phyloP scores from a whole-genome alignment of 2,888 invertebrate species.

The Cerastoderma edule region DNA sequence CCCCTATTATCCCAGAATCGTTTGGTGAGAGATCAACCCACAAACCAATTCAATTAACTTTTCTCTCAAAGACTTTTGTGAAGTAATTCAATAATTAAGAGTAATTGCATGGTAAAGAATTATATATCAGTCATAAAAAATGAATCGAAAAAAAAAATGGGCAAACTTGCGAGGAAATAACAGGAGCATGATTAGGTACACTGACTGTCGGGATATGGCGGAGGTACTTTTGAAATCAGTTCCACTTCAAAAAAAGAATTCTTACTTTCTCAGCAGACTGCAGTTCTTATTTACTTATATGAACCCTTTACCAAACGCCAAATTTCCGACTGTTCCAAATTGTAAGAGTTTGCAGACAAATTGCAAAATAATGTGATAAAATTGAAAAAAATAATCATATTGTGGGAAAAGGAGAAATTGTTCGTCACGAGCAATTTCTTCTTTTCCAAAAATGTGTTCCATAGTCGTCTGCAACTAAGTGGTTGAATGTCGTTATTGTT shows the following conservation, averaged over 20 bases:
- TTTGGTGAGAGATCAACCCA: too few species aligned
- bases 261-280: background rate
- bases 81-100: too few species aligned
- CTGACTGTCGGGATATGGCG: background rate
- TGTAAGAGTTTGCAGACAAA: background rate
- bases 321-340: background rate
- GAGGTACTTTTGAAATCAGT: background rate
- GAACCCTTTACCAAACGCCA: slow-evolving; percentile 8
- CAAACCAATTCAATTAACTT: too few species aligned
- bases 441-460: background rate
- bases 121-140: too few species aligned
- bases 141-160: too few species aligned
- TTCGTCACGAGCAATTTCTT: background rate
- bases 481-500: background rate
- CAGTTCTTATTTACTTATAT: background rate
- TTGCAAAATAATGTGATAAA: background rate
- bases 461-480: background rate
- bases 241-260: background rate
- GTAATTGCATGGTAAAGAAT: too few species aligned
- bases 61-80: too few species aligned
- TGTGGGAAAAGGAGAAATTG: slow-evolving; percentile 8
- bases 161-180: too few species aligned
- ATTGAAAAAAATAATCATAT: background rate
- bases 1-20: too few species aligned
- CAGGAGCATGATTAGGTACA: too few species aligned